Evolutionary conservation across 2,797 vertebrate genomes (phyloP), one percentile per base, ranked within the genome.

Genomic region (Chrysocyon brachyurus): DNA sequence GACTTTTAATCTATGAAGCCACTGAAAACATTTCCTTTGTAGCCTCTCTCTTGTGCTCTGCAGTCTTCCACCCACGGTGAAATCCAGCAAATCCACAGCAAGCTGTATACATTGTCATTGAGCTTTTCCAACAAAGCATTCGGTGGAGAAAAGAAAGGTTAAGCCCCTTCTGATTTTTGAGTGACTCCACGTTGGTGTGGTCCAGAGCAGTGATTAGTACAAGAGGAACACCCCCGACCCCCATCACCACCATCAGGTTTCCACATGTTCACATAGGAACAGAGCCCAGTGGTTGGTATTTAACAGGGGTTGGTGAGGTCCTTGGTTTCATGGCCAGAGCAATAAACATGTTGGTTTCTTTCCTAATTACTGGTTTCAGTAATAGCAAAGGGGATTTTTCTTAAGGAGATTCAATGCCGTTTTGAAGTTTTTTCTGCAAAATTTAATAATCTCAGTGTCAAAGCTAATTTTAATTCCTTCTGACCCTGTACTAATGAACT

Each of bases 391-490:
- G 61, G 8, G 22, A 64, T 93, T 97, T 96, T 89, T 61, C 93
- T 94, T 63, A 92, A 87, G 15, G 21, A 40, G 68, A 72, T 72
- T 72, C 73, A 70, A 93, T 81, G n/a, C 49, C 57, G 28, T 40
- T 66, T 83, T 75, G 46, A 90, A 93, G 24, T 19, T 94, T 78
- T 15, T 19, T 84, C 22, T 83, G 64, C 40, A 86, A 95, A 91
- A 36, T 81, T 84, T 52, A 77, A 92, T 54, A 82, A 72, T 81
- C 49, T 95, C 49, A 52, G 7, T 46, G 90, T 86, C 1, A 19
- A 89, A 94, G 52, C 28, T 90, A 57, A 88, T 68, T 96, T 95
- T 81, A 88, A 78, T 73, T 75, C 8, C 15, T 6, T 94, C 75
- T 66, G 87, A 52, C n/a, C 5, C 16, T 87, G 70, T 66, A 82